phyloP scores from a whole-genome alignment of 2,888 invertebrate species.

The Aleiodes leptofemur region DNA sequence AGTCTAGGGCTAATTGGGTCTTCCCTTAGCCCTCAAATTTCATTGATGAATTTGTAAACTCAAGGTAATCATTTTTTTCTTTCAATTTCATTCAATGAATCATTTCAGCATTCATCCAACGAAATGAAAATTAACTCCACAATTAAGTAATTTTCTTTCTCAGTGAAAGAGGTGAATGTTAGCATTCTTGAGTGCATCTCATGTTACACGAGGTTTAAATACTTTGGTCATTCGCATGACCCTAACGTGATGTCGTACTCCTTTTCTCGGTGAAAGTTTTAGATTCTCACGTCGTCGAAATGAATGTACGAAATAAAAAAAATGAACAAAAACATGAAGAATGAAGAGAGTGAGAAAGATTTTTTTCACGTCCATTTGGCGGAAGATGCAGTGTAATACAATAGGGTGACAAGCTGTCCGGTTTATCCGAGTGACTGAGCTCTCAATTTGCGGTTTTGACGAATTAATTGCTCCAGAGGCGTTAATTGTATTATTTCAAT shows the following conservation, averaged over 20 bases:
- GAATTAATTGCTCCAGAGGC: constrained; percentile 12
- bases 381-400: constrained; percentile 12
- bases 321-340: neutral
- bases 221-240: constrained; percentile 37
- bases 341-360: no score
- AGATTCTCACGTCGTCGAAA: constrained; percentile 14
- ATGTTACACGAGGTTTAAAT: neutral
- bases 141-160: neutral
- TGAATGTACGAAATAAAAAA: constrained; percentile 5
- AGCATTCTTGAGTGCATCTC: constrained; percentile 3
- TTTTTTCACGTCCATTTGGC: neutral
- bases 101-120: no score
- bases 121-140: no score
- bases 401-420: neutral
- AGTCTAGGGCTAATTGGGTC: no score
- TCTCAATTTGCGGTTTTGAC: neutral
- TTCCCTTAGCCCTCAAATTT: no score
- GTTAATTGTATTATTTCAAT: constrained; percentile 7
- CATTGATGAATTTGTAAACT: neutral
- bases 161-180: neutral
- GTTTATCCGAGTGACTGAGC: neutral
- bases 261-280: constrained; percentile 33
- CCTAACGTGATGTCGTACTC: constrained; percentile 9
- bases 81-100: neutral
- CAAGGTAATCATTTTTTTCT: neutral